Conservation (phyloP, 2,888 invertebrate genomes). For the Archips xylosteana region DNA sequence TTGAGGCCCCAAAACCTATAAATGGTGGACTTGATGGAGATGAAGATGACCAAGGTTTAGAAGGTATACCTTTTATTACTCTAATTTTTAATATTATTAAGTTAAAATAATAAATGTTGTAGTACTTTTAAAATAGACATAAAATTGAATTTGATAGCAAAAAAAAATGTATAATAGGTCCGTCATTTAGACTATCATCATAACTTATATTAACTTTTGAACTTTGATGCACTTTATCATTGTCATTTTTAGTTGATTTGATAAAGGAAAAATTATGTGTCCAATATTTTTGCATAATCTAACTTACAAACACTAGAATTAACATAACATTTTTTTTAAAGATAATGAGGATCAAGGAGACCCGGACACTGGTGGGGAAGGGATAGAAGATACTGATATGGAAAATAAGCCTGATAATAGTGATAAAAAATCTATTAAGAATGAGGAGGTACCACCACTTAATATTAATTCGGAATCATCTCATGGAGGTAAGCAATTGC, state of each 20-base stretch:
- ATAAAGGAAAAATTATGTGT: no score
- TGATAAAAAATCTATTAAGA: slow-evolving; percentile 32
- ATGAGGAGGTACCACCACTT: slow-evolving; percentile 46
- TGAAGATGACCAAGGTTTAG: not conserved
- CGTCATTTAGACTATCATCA: no score
- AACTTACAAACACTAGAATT: no score
- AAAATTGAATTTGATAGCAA: no score
- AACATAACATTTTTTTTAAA: not conserved
- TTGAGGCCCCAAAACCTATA: not conserved
- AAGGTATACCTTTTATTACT: not conserved
- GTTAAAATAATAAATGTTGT: no score
- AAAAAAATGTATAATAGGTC: no score
- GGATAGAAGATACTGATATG: not conserved
- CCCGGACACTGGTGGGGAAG: not conserved
- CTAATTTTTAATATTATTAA: not conserved
- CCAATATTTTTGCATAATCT: no score
- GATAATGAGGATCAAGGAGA: not conserved
- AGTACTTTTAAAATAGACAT: no score
- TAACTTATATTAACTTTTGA: no score
- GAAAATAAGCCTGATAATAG: not conserved
- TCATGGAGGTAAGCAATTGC: slow-evolving; percentile 48
- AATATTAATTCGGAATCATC: slow-evolving; percentile 48
- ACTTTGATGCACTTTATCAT: no score
- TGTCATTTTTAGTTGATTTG: no score
- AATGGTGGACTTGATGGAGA: not conserved